A percentile compares a stretch with the other conserved stretches of the same genome.
Conservation (phyloP, 2,113 vertebrate species). For the Catagonus wagneri region DNA sequence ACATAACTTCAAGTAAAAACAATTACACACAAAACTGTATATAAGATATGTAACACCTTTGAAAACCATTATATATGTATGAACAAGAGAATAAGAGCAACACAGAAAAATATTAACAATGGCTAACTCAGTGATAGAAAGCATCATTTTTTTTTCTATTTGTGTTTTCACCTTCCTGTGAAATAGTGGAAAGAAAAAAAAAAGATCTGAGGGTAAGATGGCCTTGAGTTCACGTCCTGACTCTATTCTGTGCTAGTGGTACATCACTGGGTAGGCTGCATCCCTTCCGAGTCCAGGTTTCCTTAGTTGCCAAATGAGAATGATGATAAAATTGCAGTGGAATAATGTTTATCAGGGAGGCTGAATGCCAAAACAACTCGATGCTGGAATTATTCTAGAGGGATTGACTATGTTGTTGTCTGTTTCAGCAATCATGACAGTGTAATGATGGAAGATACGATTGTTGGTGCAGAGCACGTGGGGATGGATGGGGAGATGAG, state of each 20-base stretch:
- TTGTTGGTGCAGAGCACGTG: fast-evolving
- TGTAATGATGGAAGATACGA: not conserved
- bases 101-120: not conserved
- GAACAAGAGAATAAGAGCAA: not conserved
- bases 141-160: not conserved
- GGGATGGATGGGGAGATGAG: fast-evolving
- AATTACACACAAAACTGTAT: not conserved
- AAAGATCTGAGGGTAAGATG: not conserved
- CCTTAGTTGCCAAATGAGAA: not conserved
- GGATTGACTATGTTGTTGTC: fast-evolving
- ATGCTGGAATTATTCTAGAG: not conserved
- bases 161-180: not conserved
- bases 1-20: not conserved
- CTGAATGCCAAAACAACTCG: not conserved
- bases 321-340: not conserved
- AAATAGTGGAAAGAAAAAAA: not conserved
- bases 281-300: not conserved
- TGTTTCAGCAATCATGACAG: not conserved
- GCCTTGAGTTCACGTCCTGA: not conserved
- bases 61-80: not conserved
- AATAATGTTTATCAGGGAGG: not conserved
- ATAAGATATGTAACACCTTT: not conserved
- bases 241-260: fast-evolving
- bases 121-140: not conserved
- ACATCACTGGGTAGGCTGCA: no score